Base-by-base conservation (phyloP, 1,140 invertebrate genomes). In the Frieseomelitta varia region DNA sequence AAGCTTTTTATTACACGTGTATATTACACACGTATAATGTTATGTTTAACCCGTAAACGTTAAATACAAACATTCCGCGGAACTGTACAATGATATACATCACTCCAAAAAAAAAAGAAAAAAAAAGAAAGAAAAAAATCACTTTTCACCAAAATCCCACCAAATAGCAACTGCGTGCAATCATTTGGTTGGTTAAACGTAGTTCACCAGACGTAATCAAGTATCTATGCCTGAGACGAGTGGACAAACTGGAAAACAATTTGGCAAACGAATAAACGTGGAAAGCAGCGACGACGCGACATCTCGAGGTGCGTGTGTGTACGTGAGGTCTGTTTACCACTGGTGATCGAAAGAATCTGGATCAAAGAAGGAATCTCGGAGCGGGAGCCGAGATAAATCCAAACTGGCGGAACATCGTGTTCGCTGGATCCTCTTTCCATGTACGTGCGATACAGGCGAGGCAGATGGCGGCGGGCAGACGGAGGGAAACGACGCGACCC, bases 371-470 rank as follows among this genome's bases (percentile, higher is more conserved):
- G 8, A 65, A 88, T 61, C 68, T 47, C 47, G 15, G n/a, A 65
- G 14, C 27, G 19, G n/a, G 76, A 56, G 72, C 63, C 56, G 11
- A 51, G 34, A 30, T 68, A 83, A 89, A 89, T 84, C 53, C 61
- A 56, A 77, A 84, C 81, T 71, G 39, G 67, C 19, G 84, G 53
- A 83, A 80, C 72, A 83, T 63, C 76, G 63, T 77, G 34, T 86
- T 86, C 73, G 0, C 34, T 58, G 69, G 63, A 79, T 77, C 72
- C 61, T 81, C 78, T 79, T 76, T 30, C n/a, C 4, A 21, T n/a
- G 27, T 73, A 80, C 51, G 39, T 34, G 11, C 4, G 19, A 61
- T 61, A 47, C 4, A 63, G 39, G 27, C 12, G 19, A 24, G 19
- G 58, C 65, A 47, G 75, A 69, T 34, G 39, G 65, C 30, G n/a